phyloP scores from a whole-genome alignment of 2,113 vertebrate species.

The Malurus alboscapulatus region DNA sequence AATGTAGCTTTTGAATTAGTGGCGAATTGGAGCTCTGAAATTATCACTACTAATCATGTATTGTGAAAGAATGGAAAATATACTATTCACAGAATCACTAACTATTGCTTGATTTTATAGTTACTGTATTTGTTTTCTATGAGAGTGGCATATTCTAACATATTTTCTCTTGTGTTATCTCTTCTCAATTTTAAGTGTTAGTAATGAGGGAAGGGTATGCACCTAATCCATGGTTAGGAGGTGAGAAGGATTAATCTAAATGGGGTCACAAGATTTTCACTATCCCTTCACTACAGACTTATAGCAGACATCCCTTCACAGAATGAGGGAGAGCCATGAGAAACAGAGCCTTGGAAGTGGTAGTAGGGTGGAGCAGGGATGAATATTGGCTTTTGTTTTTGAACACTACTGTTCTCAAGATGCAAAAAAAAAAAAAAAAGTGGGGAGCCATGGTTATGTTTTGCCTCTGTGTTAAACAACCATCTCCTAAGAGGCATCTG shows the following conservation, averaged over 20 bases:
- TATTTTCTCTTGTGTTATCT: conserved; percentile 28
- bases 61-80: conserved; percentile 57
- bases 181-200: conserved; percentile 48
- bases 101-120: conserved; percentile 37
- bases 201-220: background rate
- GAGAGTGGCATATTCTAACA: conserved; percentile 9
- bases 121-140: conserved; percentile 15
- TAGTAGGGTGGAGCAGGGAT: background rate
- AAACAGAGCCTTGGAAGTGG: background rate
- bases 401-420: background rate
- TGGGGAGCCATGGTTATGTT: background rate
- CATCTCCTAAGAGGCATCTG: background rate
- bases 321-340: background rate
- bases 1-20: conserved; percentile 67
- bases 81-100: conserved; percentile 47
- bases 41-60: conserved; percentile 66
- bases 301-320: background rate
- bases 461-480: background rate
- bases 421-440: background rate
- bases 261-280: background rate
- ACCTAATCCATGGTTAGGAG: background rate
- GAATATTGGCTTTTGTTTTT: background rate
- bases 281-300: background rate
- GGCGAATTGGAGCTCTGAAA: conserved; percentile 54
- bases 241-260: conserved; percentile 28